Evolutionary conservation across 64 coral and sea anemone genomes (phyloP), one percentile per base, ranked within the genome.

Genomic region (Cladopsammia gracilis): DNA sequence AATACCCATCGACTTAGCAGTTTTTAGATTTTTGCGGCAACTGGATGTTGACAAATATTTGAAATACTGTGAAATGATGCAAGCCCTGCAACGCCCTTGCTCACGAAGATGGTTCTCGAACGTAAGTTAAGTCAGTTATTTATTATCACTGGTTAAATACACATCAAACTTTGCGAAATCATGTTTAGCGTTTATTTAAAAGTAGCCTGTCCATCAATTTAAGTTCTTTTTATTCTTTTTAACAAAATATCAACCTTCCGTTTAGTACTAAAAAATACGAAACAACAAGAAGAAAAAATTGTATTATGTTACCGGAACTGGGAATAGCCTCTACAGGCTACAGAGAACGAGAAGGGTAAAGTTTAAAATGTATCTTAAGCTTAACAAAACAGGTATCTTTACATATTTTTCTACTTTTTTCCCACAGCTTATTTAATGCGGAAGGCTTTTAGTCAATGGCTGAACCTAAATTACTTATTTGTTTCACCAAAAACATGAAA

Each of bases 1-100:
- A 64, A 67, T 42, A 66, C 50, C 46, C 19, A 48, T 9, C 20
- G 13, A 12, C 44, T 83, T 13, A 66, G 44, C 16, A 67, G 45
- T 47, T 66, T 25, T 48, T 18, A 44, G 19, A 49, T 66, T 11
- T 66, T 44, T 47, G 44, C 25, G 58, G 80, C 44, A 26, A 47
- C 61, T 18, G 45, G 45, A 48, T 67, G 80, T 83, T 83, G 62
- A 83, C 80, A 83, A 75, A 75, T 49, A 67, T 66, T 48, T 67
- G 20, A 48, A 20, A 66, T 66, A 22, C 8, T 67, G 61, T 46
- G 62, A 66, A 50, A 65, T 49, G 16, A 64, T 23, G 5, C 18
- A 11, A 60, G 6, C 80, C 20, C 45, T 67, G 16, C 5, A n/a
- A 49, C 10, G 60, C 13, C 43, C n/a, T 43, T 66, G 60, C 12